Evolutionary conservation across 2,113 vertebrate genomes (phyloP).

Genomic region (Lichenostomus cassidix): DNA sequence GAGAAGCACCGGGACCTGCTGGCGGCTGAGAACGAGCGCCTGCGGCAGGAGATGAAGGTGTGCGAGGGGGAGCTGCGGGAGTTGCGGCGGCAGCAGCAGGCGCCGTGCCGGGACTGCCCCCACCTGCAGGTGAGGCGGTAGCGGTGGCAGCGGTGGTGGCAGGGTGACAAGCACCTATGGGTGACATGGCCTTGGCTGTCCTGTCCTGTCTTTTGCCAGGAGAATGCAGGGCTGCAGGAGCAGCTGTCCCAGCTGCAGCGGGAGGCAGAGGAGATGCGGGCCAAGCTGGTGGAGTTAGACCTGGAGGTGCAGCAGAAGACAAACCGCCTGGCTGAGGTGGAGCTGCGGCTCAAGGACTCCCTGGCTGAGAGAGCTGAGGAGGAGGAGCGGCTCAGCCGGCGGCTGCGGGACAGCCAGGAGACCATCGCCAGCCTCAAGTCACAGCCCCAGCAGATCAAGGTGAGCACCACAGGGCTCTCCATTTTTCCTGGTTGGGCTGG

Average conservation of each 20-base stretch:
- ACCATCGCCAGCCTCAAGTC: slow-evolving; percentile 79
- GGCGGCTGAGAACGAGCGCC: slow-evolving; percentile 85
- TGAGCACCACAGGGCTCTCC: slow-evolving; percentile 10
- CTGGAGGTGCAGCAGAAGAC: slow-evolving; percentile 84
- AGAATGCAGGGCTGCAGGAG: slow-evolving; percentile 75
- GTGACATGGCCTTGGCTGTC: accelerated
- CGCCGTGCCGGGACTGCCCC: slow-evolving; percentile 69
- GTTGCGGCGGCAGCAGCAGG: slow-evolving; percentile 32
- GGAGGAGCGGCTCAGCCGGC: slow-evolving; percentile 79
- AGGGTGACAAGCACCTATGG: accelerated
- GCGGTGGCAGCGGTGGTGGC: accelerated
- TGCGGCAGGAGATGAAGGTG: slow-evolving; percentile 86
- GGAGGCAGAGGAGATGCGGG: slow-evolving; percentile 76
- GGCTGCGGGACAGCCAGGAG: slow-evolving; percentile 83
- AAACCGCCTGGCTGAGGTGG: slow-evolving; percentile 74
- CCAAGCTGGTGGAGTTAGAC: slow-evolving; percentile 72
- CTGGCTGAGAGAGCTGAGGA: slow-evolving; percentile 75
- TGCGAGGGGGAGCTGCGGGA: slow-evolving; percentile 76
- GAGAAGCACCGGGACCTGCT: slow-evolving; percentile 94
- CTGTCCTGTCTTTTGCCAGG: slow-evolving; percentile 46
- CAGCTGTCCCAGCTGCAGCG: slow-evolving; percentile 78
- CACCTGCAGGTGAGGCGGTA: slow-evolving; percentile 74
- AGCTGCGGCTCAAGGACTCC: slow-evolving; percentile 82
- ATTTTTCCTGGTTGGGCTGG: neutral
- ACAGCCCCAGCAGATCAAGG: slow-evolving; percentile 82